Percentiles rank a stretch among this genome's conserved stretches.
These are phyloP conservation scores for Sesamia inferens DNA, from an alignment of 2,888 invertebrate species.

Conservation along the genomic window DNA sequence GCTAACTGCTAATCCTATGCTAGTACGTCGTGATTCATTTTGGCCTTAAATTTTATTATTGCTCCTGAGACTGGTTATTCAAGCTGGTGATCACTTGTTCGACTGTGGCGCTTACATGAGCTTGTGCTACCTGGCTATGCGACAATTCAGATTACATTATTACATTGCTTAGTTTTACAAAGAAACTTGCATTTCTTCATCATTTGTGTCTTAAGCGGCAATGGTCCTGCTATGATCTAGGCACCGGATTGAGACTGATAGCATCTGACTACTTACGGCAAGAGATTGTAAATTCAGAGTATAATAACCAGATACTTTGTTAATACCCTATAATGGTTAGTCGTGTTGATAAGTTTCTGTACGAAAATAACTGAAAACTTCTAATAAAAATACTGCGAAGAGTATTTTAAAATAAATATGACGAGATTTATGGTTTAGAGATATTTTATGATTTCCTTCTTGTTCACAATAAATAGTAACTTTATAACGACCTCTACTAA, in stretches of 20 bases:
- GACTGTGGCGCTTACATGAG: not conserved
- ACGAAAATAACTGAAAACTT: slow-evolving; percentile 25
- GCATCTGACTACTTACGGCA: not conserved
- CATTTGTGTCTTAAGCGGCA: not conserved
- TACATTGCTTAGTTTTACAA: not conserved
- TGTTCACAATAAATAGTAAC: slow-evolving; percentile 43
- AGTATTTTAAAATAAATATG: slow-evolving; percentile 51
- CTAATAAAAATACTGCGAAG: slow-evolving; percentile 17
- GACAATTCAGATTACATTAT: not conserved
- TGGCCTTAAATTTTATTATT: not conserved
- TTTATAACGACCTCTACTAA: slow-evolving; percentile 20
- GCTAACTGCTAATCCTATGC: not conserved
- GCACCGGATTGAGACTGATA: not conserved
- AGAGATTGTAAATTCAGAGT: not conserved
- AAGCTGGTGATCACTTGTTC: not conserved
- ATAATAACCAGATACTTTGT: not conserved
- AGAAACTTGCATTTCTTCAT: not conserved
- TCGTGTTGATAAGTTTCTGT: slow-evolving; percentile 7
- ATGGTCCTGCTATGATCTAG: not conserved
- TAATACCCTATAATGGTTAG: not conserved
- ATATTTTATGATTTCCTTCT: slow-evolving; percentile 55
- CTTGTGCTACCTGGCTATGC: not conserved
- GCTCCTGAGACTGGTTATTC: not conserved
- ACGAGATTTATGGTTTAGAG: slow-evolving; percentile 35
- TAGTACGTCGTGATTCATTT: not conserved